Conservation (phyloP, 2,888 invertebrate genomes). For the Cistogaster globosa region DNA sequence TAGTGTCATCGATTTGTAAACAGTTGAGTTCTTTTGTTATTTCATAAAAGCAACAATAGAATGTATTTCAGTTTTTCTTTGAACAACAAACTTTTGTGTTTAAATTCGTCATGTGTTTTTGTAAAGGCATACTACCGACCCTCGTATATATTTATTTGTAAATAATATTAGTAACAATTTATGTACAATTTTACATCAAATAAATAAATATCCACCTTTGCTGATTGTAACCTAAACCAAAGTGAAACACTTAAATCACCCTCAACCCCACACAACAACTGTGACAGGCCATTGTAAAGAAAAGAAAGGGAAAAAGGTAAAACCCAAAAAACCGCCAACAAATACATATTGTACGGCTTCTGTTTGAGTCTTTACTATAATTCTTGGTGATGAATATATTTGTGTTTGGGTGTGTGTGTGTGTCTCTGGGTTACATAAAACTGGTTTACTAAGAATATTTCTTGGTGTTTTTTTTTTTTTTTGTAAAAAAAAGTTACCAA, state of each 20-base stretch:
- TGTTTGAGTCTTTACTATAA: slow-evolving; percentile 11
- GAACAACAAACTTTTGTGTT: too few relatives aligned
- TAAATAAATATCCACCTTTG: slow-evolving; percentile 8
- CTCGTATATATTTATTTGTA: too few relatives aligned
- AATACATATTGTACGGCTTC: slow-evolving; percentile 55
- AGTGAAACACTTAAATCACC: slow-evolving; percentile 31
- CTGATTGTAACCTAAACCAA: neutral
- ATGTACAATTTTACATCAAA: slow-evolving; percentile 2
- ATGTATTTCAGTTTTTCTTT: too few relatives aligned
- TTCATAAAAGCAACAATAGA: too few relatives aligned
- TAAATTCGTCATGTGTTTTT: too few relatives aligned
- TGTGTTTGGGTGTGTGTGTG: neutral
- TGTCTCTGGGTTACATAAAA: neutral
- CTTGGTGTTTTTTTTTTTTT: neutral
- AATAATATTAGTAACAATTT: neutral
- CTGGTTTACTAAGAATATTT: slow-evolving; percentile 6
- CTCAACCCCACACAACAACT: slow-evolving; percentile 6
- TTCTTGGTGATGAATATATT: slow-evolving; percentile 36
- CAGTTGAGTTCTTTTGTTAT: too few relatives aligned
- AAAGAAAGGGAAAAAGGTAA: neutral
- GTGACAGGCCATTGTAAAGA: slow-evolving; percentile 8
- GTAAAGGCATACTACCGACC: too few relatives aligned
- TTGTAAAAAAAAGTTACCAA: neutral
- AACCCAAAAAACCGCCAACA: slow-evolving; percentile 18
- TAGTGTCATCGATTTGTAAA: too few relatives aligned